Evolutionary conservation across 2,113 vertebrate species (phyloP), one percentile per base, ranked within the genome.

Genomic region (Forbesichthys agassizii): DNA sequence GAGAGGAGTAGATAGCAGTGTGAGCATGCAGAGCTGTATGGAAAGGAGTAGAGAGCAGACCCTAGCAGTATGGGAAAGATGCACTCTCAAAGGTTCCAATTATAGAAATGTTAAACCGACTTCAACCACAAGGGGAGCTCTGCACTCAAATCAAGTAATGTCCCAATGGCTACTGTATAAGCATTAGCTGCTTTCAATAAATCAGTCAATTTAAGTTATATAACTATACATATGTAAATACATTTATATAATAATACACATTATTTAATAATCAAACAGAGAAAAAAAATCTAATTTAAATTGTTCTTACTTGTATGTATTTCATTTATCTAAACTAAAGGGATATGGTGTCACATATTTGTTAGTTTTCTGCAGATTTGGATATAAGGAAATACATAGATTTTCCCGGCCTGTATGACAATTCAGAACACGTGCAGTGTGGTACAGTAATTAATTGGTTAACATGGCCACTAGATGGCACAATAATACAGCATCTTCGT

Each of bases 281-380:
- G 68, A 63, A 51, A 73, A n/a, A 47, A 73, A n/a, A 47, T 42
- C 66, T 75, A 77, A 86, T 84, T 57, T 72, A 49, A 87, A 85
- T 88, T 55, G 74, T 75, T 80, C 74, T 76, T 69, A 82, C 64
- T 83, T 79, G 20, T 20, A 20, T 20, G 1, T 77, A 87, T 81
- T 84, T 81, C 73, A 74, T 75, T 84, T 80, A 87, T 85, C 74
- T 77, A 64, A 79, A 60, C 42, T 74, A 83, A 83, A 64, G 66
- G 56, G 78, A 80, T 83, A 42, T 42, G 4, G 7, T 42, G 36
- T 42, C 36, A 42, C 36, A 42, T 42, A 42, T 42, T 42, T 42
- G 36, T 42, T 27, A 2, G 27, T 27, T 27, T 27, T 27, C 27
- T 27, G 27, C 27, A 27, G 27, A 27, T 27, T 27, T 27, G 27